Base-by-base conservation (phyloP, 2,888 invertebrate species). In the Camptogramma bilineatum region DNA sequence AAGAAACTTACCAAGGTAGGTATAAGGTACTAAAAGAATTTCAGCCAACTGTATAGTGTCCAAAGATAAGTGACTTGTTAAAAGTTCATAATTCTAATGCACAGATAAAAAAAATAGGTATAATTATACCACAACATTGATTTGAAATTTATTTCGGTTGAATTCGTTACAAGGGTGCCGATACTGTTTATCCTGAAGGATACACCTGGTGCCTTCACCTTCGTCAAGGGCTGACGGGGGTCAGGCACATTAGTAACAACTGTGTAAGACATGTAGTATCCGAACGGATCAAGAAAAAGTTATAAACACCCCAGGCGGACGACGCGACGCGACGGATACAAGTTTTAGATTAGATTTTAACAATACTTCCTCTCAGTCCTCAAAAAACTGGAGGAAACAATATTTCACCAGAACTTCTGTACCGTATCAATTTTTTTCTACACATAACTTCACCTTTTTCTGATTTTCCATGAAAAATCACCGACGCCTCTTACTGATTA, bases 211-310 rank as follows among this genome's bases (percentile, higher is more conserved):
- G 76, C 79, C 73, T 73, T 80, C 82, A 87, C 88, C 88, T 85
- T 81, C 88, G 84, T 87, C 88, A 85, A 74, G 76, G 68, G 72
- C 76, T 85, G 86, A 86, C 84, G 81, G 73, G 85, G 86, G 85
- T 85, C 75, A 75, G 75, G 77, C 78, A 80, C 83, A 85, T 86
- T 87, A 84, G 83, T 86, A 85, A 85, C 87, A 84, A 83, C 81
- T 87, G 85, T 81, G 83, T 80, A 77, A 80, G 83, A 82, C 85
- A 80, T 81, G 77, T 79, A 76, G 73, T 73, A 71, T 73, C 69
- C 66, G 42, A 73, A 69, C 55, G 69, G 73, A 73, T 73, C 69
- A 69, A 69, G 69, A 69, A 73, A 72, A 73, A 71, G 59, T 69
- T 71, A 68, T 69, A 73, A 69, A 71, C 71, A 69, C 62, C 63